These are phyloP conservation scores for Crypturellus tataupa DNA, from an alignment of 2,797 vertebrate species.

Conservation along the genomic window DNA sequence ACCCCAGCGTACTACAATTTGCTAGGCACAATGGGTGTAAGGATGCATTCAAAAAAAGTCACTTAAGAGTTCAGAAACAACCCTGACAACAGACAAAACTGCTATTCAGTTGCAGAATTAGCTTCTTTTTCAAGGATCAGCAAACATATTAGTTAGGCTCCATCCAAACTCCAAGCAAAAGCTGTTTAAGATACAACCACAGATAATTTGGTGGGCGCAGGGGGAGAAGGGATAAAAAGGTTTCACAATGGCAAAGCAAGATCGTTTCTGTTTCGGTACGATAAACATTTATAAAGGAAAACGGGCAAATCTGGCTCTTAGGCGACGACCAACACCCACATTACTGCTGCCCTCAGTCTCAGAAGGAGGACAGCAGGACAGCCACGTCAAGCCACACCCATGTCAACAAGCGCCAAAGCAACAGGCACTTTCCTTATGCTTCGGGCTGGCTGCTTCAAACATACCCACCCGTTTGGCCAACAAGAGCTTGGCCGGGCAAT, in stretches of 20 bases:
- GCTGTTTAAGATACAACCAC: not conserved
- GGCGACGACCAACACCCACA: not conserved
- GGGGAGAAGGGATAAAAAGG: no score
- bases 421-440: not conserved
- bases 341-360: not conserved
- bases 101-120: not conserved
- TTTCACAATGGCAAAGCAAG: not conserved
- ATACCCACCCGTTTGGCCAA: not conserved
- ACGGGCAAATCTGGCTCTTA: not conserved
- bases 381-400: not conserved
- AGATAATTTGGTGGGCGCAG: not conserved
- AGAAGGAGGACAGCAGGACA: fast-evolving
- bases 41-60: not conserved
- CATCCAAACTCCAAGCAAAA: not conserved
- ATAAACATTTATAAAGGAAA: conserved; percentile 29
- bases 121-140: not conserved
- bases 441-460: not conserved
- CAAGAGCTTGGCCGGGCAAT: not conserved
- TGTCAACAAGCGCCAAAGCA: not conserved
- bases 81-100: not conserved
- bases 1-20: not conserved
- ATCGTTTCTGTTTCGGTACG: not conserved
- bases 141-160: not conserved
- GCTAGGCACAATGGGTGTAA: not conserved
- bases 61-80: not conserved